phyloP scores from a whole-genome alignment of 64 coral and sea anemone genomes.

The Cladopsammia gracilis region DNA sequence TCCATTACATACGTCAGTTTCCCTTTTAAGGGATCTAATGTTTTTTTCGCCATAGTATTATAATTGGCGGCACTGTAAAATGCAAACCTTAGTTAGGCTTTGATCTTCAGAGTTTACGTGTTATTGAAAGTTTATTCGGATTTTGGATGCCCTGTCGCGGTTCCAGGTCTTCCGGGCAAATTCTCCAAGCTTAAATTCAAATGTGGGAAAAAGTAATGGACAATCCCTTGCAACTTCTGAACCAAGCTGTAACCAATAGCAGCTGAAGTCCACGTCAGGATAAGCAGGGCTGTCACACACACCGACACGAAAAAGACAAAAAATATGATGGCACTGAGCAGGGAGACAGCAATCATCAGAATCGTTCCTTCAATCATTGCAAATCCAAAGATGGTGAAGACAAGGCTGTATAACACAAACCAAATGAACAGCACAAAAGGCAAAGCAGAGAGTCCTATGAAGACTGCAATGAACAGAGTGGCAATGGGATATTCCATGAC shows the following conservation, averaged over 20 bases:
- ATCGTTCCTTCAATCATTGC: slow-evolving; percentile 92
- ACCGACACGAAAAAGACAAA: slow-evolving; percentile 53
- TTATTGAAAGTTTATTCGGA: too few relatives aligned
- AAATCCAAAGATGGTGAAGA: slow-evolving; percentile 83
- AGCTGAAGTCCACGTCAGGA: slow-evolving; percentile 55
- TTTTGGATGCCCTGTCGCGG: too few relatives aligned
- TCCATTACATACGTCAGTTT: too few relatives aligned
- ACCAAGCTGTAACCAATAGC: slow-evolving; percentile 25
- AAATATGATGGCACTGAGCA: slow-evolving; percentile 71
- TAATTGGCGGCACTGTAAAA: too few relatives aligned
- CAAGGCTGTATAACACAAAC: slow-evolving; percentile 69
- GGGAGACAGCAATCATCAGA: slow-evolving; percentile 64
- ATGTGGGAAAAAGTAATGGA: slow-evolving; percentile 17
- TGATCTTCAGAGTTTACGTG: too few relatives aligned
- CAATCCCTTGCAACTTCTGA: slow-evolving; percentile 19
- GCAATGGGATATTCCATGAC: slow-evolving; percentile 69
- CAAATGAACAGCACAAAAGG: slow-evolving; percentile 81
- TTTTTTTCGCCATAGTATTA: too few relatives aligned
- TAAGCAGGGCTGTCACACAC: slow-evolving; percentile 44
- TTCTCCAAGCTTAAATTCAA: background rate
- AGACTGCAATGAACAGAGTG: slow-evolving; percentile 75
- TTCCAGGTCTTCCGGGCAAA: background rate
- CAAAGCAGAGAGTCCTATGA: slow-evolving; percentile 58
- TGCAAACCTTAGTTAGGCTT: too few relatives aligned
- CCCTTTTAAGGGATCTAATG: too few relatives aligned